Base-by-base conservation (phyloP, 2,797 vertebrate genomes). In the Sebastes elongatus region DNA sequence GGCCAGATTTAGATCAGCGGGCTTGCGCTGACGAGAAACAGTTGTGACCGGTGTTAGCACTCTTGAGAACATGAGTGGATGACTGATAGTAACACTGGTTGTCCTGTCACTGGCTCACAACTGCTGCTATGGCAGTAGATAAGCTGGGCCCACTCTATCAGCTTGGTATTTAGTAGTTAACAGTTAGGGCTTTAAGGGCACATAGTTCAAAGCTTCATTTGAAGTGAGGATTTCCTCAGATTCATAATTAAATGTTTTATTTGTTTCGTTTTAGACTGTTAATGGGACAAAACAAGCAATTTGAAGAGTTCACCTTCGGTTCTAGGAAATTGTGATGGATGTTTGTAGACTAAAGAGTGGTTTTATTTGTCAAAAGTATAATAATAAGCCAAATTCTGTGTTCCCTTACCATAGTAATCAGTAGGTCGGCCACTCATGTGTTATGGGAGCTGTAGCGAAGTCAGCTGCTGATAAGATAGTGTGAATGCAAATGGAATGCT, bases 61-160 rank as follows among this genome's bases (percentile, higher is more conserved):
- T 82, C 73, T 69, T 42, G 60, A 78, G 69, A 79, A 82, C 84
- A 88, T 7, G 52, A 90, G 84, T 84, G 86, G 52, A 63, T 75
- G 20, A 57, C 74, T 88, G 82, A 91, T 89, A 82, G 82, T 53
- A 71, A 84, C 76, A 35, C 71, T 35, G 70, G 61, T 38, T 81
- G 82, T 86, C 69, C 74, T 77, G 74, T 72, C 70, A 42, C 42
- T 78, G 76, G 74, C 46, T 23, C 78, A 28, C 46, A 62, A 10
- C 75, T 66, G 65, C 80, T 71, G 52, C 68, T 49, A 63, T 42
- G 30, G 25, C 61, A 57, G 68, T 7, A 71, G 90, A 93, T 89
- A 89, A 92, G 73, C 74, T 78, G 71, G 49, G 60, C 11, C 18
- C 9, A 10, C 71, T 67, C 16, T 63, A 20, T 86, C 68, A 42